Conservation (phyloP, 2,113 vertebrate genomes). For the Brachyistius frenatus region DNA sequence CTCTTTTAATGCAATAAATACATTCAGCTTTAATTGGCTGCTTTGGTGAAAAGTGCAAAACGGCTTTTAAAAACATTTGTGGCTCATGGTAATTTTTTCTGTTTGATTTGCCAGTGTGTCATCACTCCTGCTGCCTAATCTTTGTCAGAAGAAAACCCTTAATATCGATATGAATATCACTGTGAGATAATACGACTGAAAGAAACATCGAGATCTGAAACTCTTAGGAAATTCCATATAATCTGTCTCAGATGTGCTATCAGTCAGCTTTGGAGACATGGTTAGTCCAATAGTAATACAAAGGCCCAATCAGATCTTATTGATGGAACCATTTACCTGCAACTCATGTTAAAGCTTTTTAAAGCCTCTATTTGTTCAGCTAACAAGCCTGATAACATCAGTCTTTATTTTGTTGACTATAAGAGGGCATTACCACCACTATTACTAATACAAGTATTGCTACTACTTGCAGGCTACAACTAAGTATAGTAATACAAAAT, state of each 20-base stretch:
- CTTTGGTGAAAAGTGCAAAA: slow-evolving; percentile 62
- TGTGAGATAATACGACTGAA: slow-evolving; percentile 16
- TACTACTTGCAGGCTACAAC: too few relatives aligned
- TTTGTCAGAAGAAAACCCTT: slow-evolving; percentile 23
- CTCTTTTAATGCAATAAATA: slow-evolving; percentile 94
- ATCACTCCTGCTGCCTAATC: slow-evolving; percentile 9
- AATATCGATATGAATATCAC: slow-evolving; percentile 16
- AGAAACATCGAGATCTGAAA: slow-evolving; percentile 8
- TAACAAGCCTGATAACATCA: neutral
- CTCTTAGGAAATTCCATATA: slow-evolving; percentile 33
- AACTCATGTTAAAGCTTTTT: slow-evolving; percentile 17
- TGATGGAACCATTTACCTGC: slow-evolving; percentile 37
- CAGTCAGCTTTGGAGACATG: slow-evolving; percentile 63
- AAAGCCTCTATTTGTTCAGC: slow-evolving; percentile 41
- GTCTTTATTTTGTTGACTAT: too few relatives aligned
- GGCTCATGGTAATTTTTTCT: slow-evolving; percentile 58
- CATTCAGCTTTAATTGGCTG: slow-evolving; percentile 62
- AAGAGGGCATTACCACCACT: neutral
- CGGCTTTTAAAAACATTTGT: slow-evolving; percentile 74
- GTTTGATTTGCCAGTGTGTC: slow-evolving; percentile 42
- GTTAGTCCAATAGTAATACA: neutral
- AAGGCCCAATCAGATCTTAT: slow-evolving; percentile 24
- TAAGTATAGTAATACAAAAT: too few relatives aligned
- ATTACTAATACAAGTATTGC: neutral
- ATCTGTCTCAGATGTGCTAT: slow-evolving; percentile 42